A percentile compares a stretch with the other conserved stretches of the same genome.
Conservation (phyloP, 2,797 vertebrate species). For the Peromyscus aztecus region DNA sequence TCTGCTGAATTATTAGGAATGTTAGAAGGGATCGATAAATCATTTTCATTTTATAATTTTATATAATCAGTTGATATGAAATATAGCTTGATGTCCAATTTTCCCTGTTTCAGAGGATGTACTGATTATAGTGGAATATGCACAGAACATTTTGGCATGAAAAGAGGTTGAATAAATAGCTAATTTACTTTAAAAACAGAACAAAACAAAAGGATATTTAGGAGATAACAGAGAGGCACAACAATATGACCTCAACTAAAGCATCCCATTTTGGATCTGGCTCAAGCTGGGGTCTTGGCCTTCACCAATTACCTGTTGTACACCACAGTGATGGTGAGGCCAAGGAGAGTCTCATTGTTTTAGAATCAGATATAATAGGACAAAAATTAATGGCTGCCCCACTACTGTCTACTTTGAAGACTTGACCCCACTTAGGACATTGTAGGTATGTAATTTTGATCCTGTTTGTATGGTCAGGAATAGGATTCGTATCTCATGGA, state of each 20-base stretch:
- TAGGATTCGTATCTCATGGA: not conserved
- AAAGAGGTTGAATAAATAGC: conserved; percentile 81
- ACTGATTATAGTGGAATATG: conserved; percentile 72
- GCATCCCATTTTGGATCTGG: accelerated
- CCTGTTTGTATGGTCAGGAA: not conserved
- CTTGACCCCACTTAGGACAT: not conserved
- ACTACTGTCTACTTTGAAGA: not conserved
- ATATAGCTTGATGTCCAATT: conserved; percentile 76
- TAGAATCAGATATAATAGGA: not conserved
- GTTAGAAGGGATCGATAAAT: conserved; percentile 70
- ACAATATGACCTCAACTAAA: too few relatives aligned
- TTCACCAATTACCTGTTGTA: not conserved
- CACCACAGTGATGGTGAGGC: not conserved
- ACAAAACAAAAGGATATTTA: not conserved
- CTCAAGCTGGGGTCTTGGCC: not conserved
- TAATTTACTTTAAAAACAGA: conserved; percentile 79
- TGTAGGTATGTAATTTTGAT: not conserved
- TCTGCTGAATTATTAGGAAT: conserved; percentile 76
- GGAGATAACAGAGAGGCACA: not conserved
- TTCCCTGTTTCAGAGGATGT: conserved; percentile 75
- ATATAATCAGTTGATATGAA: conserved; percentile 77
- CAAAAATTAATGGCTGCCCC: not conserved
- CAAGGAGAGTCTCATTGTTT: not conserved
- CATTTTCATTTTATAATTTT: conserved; percentile 80
- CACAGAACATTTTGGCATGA: conserved; percentile 79